A percentile compares a stretch with the other conserved stretches of the same genome.
phyloP scores from a whole-genome alignment of 2,797 vertebrate species.

The Apogon talboti region DNA sequence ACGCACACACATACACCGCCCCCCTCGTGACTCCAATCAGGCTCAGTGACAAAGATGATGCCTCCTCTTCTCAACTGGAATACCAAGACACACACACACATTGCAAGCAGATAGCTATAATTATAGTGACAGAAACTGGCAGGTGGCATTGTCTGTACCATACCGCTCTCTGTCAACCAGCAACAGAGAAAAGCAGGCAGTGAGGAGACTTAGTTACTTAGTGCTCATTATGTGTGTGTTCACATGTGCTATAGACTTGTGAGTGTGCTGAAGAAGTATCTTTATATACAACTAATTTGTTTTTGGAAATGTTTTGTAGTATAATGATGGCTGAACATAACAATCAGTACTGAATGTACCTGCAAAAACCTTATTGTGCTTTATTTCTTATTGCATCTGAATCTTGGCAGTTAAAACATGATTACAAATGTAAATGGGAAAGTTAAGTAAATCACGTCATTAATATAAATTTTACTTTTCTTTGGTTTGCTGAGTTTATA shows the following conservation, averaged over 20 bases:
- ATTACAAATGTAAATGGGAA: no score
- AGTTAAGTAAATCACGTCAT: no score
- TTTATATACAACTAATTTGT: slow-evolving; percentile 7
- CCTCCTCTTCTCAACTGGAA: slow-evolving; percentile 71
- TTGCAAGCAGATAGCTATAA: slow-evolving; percentile 75
- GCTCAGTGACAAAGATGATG: slow-evolving; percentile 80
- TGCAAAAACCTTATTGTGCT: no score
- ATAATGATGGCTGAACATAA: no score
- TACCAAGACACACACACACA: slow-evolving; percentile 56
- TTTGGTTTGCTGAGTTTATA: no score
- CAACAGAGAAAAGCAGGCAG: slow-evolving; percentile 28
- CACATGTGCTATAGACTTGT: slow-evolving; percentile 4
- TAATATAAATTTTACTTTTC: no score
- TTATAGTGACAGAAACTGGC: slow-evolving; percentile 81
- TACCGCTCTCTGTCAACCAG: slow-evolving; percentile 51
- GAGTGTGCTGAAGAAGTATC: not conserved
- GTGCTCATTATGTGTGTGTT: slow-evolving; percentile 25
- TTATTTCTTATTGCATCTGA: no score
- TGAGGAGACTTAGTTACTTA: slow-evolving; percentile 20
- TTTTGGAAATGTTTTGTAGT: not conserved
- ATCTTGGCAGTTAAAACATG: no score
- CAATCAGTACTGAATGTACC: no score
- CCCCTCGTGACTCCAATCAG: slow-evolving; percentile 79
- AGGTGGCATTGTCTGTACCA: slow-evolving; percentile 76
- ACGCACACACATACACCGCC: slow-evolving; percentile 24